phyloP scores from a whole-genome alignment of 2,888 invertebrate species.

The Physocephala rufipes region DNA sequence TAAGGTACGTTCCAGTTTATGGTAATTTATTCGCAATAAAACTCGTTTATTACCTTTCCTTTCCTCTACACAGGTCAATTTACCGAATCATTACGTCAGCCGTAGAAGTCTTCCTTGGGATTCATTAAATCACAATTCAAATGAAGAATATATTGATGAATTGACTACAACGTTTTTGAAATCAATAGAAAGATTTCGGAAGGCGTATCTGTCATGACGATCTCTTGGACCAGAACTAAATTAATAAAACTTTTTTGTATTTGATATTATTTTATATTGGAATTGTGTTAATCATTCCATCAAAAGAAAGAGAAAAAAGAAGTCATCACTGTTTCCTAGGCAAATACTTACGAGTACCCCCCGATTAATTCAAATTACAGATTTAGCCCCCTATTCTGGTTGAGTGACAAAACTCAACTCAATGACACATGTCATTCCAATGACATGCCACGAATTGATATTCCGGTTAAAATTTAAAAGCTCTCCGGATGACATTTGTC shows the following conservation, averaged over 20 bases:
- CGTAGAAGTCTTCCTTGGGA: constrained; percentile 54
- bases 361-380: too few species aligned
- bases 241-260: background rate
- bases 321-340: too few species aligned
- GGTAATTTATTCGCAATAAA: background rate
- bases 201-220: constrained; percentile 50
- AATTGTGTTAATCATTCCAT: too few species aligned
- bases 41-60: constrained; percentile 15
- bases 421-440: too few species aligned
- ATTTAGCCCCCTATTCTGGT: too few species aligned
- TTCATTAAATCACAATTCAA: constrained; percentile 48
- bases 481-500: too few species aligned
- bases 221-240: background rate
- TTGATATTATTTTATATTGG: background rate
- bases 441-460: too few species aligned
- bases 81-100: constrained; percentile 63
- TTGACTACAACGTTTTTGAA: constrained; percentile 61
- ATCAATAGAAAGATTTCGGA: constrained; percentile 62
- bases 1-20: constrained; percentile 69
- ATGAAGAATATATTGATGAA: constrained; percentile 58
- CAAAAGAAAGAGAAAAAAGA: too few species aligned
- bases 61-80: constrained; percentile 56
- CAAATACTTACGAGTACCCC: too few species aligned
- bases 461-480: too few species aligned
- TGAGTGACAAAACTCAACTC: too few species aligned